These are phyloP conservation scores for Rhizoglyphus robini DNA, from an alignment of 1,140 invertebrate genomes.

Conservation along the genomic window DNA sequence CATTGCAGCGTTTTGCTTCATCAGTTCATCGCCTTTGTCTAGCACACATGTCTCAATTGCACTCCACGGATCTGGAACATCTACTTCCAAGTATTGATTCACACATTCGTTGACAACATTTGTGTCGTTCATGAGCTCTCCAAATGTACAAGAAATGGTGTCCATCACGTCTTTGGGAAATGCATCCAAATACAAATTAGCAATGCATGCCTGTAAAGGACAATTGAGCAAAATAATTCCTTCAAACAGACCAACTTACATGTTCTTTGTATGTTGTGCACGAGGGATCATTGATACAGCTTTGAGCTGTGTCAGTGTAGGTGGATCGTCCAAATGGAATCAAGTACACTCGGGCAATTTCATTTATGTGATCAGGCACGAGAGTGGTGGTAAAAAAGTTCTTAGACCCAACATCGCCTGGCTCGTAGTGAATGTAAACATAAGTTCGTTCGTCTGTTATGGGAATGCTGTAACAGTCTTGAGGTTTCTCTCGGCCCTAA, in stretches of 20 bases:
- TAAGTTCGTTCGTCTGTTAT: background rate
- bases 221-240: background rate
- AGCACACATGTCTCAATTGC: background rate
- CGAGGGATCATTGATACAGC: background rate
- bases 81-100: background rate
- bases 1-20: background rate
- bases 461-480: constrained; percentile 9
- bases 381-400: background rate
- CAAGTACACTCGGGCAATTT: background rate
- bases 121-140: background rate
- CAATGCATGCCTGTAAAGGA: background rate
- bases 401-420: background rate
- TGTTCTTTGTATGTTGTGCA: background rate
- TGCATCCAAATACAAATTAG: background rate
- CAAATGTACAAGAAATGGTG: background rate
- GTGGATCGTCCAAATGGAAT: background rate
- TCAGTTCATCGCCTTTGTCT: background rate
- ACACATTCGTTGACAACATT: background rate
- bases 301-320: background rate
- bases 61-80: background rate
- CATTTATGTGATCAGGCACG: background rate
- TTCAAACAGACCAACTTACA: background rate
- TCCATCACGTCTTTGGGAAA: background rate
- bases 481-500: constrained; percentile 16
- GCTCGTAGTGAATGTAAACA: background rate